phyloP scores from a whole-genome alignment of 2,888 invertebrate genomes.

The Venusia cambrica region DNA sequence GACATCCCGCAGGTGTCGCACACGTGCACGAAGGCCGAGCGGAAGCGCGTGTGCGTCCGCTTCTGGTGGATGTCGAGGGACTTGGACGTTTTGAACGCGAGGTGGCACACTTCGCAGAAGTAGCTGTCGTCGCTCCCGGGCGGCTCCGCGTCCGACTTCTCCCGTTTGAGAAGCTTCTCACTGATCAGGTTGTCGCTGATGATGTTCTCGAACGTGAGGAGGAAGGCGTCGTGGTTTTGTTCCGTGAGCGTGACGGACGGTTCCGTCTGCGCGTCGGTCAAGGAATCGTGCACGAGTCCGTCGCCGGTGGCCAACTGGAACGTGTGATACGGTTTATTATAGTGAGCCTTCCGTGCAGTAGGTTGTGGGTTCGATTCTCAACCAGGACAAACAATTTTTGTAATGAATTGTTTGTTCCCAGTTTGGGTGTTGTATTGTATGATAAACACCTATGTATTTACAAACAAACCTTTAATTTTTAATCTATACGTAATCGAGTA shows the following conservation, averaged over 20 bases:
- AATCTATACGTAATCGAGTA: too few species aligned
- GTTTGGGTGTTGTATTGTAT: too few species aligned
- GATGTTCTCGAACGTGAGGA: slow-evolving; percentile 64
- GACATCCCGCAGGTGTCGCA: slow-evolving; percentile 69
- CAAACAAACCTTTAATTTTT: too few species aligned
- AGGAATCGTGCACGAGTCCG: slow-evolving; percentile 42
- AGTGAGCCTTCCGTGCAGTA: not conserved
- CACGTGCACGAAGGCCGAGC: slow-evolving; percentile 54
- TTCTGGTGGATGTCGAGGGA: slow-evolving; percentile 64
- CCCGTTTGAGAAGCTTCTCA: slow-evolving; percentile 19
- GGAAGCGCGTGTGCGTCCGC: slow-evolving; percentile 58
- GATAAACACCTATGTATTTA: too few species aligned
- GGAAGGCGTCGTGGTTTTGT: slow-evolving; percentile 52
- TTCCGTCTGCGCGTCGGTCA: slow-evolving; percentile 46
- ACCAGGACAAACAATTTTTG: too few species aligned
- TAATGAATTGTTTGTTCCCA: too few species aligned
- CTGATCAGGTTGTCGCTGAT: slow-evolving; percentile 44
- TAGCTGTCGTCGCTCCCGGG: slow-evolving; percentile 32
- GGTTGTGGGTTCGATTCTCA: too few species aligned
- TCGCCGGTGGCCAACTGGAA: slow-evolving; percentile 55
- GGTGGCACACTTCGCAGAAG: slow-evolving; percentile 66
- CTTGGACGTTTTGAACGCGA: slow-evolving; percentile 61
- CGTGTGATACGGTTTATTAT: not conserved
- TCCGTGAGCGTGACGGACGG: slow-evolving; percentile 55
- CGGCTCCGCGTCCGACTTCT: slow-evolving; percentile 19